phyloP scores from a whole-genome alignment of 1,140 invertebrate species.

The Piezodorus guildinii region DNA sequence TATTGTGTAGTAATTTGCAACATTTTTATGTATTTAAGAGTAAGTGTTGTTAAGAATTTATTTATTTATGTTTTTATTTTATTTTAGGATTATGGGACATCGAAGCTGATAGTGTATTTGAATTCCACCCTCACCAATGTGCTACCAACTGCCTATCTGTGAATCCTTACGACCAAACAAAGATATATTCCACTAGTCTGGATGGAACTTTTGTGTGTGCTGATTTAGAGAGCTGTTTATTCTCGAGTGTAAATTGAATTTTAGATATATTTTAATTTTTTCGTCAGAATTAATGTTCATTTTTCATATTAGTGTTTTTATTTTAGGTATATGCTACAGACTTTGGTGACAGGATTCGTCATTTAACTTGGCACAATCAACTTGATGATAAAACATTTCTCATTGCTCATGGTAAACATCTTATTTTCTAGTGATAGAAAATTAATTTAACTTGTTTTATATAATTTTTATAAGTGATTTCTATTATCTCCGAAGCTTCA shows the following conservation, averaged over 20 bases:
- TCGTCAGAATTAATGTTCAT: background rate
- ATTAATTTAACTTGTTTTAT: background rate
- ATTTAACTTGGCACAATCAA: conserved; percentile 28
- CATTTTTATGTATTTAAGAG: too few species aligned
- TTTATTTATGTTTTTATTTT: background rate
- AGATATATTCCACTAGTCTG: conserved; percentile 10
- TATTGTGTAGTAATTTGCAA: too few species aligned
- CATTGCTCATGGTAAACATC: conserved; percentile 24
- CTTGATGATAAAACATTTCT: conserved; percentile 23
- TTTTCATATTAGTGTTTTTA: conserved; percentile 5
- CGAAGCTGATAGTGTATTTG: background rate
- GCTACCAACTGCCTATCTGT: conserved; percentile 12
- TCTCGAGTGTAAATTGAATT: background rate
- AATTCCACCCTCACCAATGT: background rate
- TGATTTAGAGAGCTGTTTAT: background rate
- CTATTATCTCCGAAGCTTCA: too few species aligned
- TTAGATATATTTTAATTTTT: too few species aligned
- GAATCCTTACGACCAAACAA: background rate
- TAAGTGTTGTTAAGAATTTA: too few species aligned
- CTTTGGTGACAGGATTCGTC: conserved; percentile 9
- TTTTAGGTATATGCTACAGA: conserved; percentile 26
- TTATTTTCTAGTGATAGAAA: background rate
- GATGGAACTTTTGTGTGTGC: conserved; percentile 8
- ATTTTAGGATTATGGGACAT: conserved; percentile 10
- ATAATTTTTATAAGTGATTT: too few species aligned